These are phyloP conservation scores for Acanthosepion esculentum DNA, from an alignment of 2,888 invertebrate genomes.

Conservation along the genomic window DNA sequence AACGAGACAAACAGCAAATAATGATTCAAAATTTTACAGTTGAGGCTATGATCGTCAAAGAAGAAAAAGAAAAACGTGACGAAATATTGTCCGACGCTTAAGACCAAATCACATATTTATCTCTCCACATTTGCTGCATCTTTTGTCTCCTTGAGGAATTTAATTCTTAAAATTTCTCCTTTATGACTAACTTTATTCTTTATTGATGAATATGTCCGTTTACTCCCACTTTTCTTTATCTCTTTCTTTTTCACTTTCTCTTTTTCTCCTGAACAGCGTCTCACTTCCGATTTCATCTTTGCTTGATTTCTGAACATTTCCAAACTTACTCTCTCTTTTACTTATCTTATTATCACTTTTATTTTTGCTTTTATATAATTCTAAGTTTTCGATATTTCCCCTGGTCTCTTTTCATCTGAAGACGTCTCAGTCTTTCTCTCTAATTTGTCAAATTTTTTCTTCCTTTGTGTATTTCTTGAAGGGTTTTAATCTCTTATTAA, in stretches of 20 bases:
- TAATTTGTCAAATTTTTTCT: no score
- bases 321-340: neutral
- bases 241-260: neutral
- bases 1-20: slow-evolving; percentile 12
- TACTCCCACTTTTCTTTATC: neutral
- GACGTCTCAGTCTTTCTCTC: no score
- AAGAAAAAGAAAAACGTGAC: neutral
- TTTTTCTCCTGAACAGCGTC: neutral
- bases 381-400: no score
- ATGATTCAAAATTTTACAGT: neutral
- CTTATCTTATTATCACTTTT: neutral
- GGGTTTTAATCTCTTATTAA: no score
- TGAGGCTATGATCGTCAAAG: neutral
- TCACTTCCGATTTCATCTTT: neutral
- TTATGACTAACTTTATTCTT: neutral
- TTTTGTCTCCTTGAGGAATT: neutral
- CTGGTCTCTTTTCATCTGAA: no score
- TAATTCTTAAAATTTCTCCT: neutral
- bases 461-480: no score
- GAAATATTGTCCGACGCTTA: neutral
- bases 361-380: no score
- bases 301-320: neutral
- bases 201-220: neutral
- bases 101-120: neutral
- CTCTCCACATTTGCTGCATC: neutral